Evolutionary conservation across 2,113 vertebrate species (phyloP), one percentile per base, ranked within the genome.

Genomic region (Alosa alosa): DNA sequence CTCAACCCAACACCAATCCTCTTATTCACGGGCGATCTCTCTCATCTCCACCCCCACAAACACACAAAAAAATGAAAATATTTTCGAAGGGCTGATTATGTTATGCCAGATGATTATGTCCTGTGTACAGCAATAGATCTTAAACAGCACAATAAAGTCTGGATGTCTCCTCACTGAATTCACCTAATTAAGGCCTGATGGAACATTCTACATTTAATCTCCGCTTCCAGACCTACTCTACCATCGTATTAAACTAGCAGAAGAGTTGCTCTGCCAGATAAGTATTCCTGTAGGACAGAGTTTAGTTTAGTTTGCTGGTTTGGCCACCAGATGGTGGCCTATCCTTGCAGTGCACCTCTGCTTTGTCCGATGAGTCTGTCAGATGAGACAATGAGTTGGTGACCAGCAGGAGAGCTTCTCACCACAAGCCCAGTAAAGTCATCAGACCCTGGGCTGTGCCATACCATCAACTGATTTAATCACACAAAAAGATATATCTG

Each of bases 311-410:
- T 78, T 1, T 78, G 72, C 72, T 10, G 13, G 84, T 86, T 1
- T n/a, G 44, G 41, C 91, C 94, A 93, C 91, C 92, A 94, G 93
- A 92, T 94, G 92, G 92, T 88, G 84, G 86, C 72, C 31, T 31
- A 78, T 15, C 39, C 72, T 39, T 15, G 72, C 72, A 78, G 13
- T 78, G 72, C 31, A 18, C 25, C 72, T 36, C 15, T 78, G 31
- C 31, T 17, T 36, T 39, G 87, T 82, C 88, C 84, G 86, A 84
- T 89, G 89, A 36, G 11, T 36, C 13, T 15, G 5, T 11, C n/a
- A 2, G 64, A 72, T 31, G 25, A 31, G 31, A 72, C 64, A 25
- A 25, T 72, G 25, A 11, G 9, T 2, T 8, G n/a, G 8, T n/a
- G 9, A 25, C 64, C 25, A 72, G 64, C 25, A 13, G 72, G 31